A percentile compares a stretch with the other conserved stretches of the same genome.
phyloP scores from a whole-genome alignment of 2,797 vertebrate genomes.

The Neosilurus mollespiculum region DNA sequence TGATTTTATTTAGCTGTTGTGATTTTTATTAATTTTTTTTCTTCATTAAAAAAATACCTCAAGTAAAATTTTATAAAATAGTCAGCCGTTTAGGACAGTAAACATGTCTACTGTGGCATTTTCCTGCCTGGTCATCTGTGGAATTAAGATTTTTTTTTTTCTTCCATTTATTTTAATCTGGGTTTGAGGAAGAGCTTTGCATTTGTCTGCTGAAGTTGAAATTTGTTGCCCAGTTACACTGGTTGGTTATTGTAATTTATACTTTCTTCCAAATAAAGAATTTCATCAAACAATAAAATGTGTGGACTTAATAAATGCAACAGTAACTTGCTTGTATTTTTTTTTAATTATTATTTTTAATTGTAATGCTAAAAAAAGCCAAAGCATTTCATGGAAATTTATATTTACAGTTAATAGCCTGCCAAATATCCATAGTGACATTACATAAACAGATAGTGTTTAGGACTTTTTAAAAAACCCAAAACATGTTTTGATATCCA shows the following conservation, averaged over 20 bases:
- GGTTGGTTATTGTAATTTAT: background rate
- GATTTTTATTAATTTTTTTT: constrained; percentile 22
- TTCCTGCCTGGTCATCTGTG: background rate
- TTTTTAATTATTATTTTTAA: constrained; percentile 62
- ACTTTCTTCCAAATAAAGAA: constrained; percentile 2
- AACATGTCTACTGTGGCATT: background rate
- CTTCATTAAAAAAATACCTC: constrained; percentile 16
- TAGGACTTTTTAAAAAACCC: constrained; percentile 60
- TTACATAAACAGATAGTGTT: constrained; percentile 64
- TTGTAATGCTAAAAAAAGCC: constrained; percentile 60
- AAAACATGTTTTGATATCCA: constrained; percentile 69
- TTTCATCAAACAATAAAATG: constrained; percentile 5
- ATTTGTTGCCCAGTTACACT: constrained; percentile 16
- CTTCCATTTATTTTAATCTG: background rate
- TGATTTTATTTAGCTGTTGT: constrained; percentile 34
- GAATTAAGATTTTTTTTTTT: background rate
- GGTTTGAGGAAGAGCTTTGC: background rate
- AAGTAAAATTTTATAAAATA: constrained; percentile 33
- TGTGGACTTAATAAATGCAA: constrained; percentile 9
- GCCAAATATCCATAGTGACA: constrained; percentile 59
- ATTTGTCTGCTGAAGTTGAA: background rate
- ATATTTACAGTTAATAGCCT: constrained; percentile 70
- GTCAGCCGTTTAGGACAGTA: constrained; percentile 14
- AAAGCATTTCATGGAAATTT: constrained; percentile 73
- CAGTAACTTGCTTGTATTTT: constrained; percentile 1